Percentiles rank a stretch among this genome's conserved stretches.
phyloP scores from a whole-genome alignment of 2,888 invertebrate species.

The Philhelius pedissequus region DNA sequence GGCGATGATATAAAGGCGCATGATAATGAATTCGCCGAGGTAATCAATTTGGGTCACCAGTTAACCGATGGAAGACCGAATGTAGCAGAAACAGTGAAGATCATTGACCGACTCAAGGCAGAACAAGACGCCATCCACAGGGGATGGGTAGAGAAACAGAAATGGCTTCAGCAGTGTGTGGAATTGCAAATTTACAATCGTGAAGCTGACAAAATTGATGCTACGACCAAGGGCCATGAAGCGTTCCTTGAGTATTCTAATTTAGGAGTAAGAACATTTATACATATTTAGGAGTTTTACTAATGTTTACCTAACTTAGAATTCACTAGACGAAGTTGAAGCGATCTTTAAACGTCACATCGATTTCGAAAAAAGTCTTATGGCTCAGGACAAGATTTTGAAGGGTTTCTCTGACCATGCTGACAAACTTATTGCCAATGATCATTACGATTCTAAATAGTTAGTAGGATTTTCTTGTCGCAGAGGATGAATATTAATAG shows the following conservation, averaged over 20 bases:
- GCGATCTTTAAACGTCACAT: slow-evolving; percentile 95
- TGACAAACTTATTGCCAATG: slow-evolving; percentile 86
- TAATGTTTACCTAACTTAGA: slow-evolving; percentile 78
- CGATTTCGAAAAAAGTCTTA: slow-evolving; percentile 94
- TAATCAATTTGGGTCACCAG: slow-evolving; percentile 88
- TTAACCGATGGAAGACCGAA: slow-evolving; percentile 87
- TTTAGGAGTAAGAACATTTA: slow-evolving; percentile 85
- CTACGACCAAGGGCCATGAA: slow-evolving; percentile 95
- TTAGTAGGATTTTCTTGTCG: slow-evolving; percentile 78
- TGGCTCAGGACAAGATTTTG: slow-evolving; percentile 95
- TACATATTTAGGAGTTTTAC: not conserved
- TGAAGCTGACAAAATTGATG: slow-evolving; percentile 98
- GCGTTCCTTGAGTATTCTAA: slow-evolving; percentile 94
- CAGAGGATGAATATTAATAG: not conserved
- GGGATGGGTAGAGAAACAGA: slow-evolving; percentile 92
- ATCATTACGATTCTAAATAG: slow-evolving; percentile 90
- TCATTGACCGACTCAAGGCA: slow-evolving; percentile 85
- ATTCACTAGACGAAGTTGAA: slow-evolving; percentile 94
- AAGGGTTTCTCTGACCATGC: slow-evolving; percentile 91
- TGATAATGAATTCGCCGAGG: slow-evolving; percentile 92
- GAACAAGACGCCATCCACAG: slow-evolving; percentile 88
- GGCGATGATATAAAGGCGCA: slow-evolving; percentile 94
- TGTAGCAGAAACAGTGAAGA: slow-evolving; percentile 87
- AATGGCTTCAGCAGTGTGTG: slow-evolving; percentile 91
- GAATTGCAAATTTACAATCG: slow-evolving; percentile 95